Evolutionary conservation across 2,797 vertebrate genomes (phyloP).

Genomic region (Coreius guichenoti): DNA sequence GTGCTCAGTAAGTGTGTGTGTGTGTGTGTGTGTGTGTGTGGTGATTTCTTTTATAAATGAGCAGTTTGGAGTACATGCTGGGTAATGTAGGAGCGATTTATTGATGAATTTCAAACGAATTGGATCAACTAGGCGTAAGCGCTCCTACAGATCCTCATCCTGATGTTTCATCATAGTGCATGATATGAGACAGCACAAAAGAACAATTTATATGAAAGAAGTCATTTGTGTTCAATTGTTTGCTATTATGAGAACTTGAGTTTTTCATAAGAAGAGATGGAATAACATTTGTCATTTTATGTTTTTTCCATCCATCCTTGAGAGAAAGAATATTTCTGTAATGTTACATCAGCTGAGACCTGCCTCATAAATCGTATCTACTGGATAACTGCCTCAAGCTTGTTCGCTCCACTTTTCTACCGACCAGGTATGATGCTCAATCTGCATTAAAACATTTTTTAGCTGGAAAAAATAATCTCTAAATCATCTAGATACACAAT

Average conservation of each 20-base stretch:
- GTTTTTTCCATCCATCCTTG: background rate
- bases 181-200: background rate
- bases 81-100: constrained; percentile 8
- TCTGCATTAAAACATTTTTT: background rate
- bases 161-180: background rate
- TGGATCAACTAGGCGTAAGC: background rate
- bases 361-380: constrained; percentile 13
- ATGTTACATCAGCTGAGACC: constrained; percentile 59
- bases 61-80: background rate
- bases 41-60: constrained; percentile 11
- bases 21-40: constrained; percentile 24
- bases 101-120: constrained; percentile 6
- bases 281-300: background rate
- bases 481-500: background rate
- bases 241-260: constrained; percentile 21
- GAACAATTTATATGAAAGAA: background rate
- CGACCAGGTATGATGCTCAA: background rate
- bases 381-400: constrained; percentile 27
- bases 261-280: constrained; percentile 17
- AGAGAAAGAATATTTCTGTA: constrained; percentile 38
- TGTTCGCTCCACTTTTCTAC: background rate
- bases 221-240: constrained; percentile 4
- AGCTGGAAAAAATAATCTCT: background rate
- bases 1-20: background rate
- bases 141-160: background rate